Conservation (phyloP, 2,113 vertebrate genomes). For the Etheostoma spectabile region DNA sequence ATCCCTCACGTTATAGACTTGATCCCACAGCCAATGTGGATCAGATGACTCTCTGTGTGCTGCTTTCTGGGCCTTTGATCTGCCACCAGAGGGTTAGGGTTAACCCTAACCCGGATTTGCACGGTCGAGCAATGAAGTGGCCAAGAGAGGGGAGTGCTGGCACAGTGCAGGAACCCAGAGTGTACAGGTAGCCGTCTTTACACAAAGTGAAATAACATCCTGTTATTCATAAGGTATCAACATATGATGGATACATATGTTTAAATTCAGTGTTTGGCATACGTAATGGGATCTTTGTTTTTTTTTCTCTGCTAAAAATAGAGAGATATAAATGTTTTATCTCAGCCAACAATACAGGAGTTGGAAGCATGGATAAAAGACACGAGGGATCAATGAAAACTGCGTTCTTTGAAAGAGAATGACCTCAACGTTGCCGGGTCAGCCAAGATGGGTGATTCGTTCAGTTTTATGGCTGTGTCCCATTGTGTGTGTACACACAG, state of each 20-base stretch:
- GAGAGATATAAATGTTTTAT: background rate
- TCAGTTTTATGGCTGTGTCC: constrained; percentile 54
- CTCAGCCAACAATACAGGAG: constrained; percentile 1
- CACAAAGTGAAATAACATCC: constrained; percentile 20
- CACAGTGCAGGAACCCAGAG: constrained; percentile 35
- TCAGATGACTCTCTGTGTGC: constrained; percentile 74
- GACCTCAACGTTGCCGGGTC: constrained; percentile 45
- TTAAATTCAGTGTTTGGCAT: background rate
- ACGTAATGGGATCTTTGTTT: background rate
- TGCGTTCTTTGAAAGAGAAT: constrained; percentile 30
- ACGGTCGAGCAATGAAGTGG: constrained; percentile 61
- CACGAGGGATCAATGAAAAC: constrained; percentile 27
- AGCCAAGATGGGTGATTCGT: constrained; percentile 44
- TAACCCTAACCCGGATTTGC: constrained; percentile 46
- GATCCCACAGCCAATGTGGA: constrained; percentile 74
- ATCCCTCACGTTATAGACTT: constrained; percentile 69
- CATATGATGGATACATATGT: background rate
- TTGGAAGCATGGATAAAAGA: constrained; percentile 17
- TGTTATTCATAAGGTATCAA: background rate
- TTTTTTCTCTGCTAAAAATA: background rate
- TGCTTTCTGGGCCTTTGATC: constrained; percentile 72
- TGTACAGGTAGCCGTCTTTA: constrained; percentile 21
- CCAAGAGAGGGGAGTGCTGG: constrained; percentile 45
- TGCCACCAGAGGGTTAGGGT: constrained; percentile 47
- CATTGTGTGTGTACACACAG: constrained; percentile 67